phyloP scores from a whole-genome alignment of 2,888 invertebrate species.

The Acheta domesticus region DNA sequence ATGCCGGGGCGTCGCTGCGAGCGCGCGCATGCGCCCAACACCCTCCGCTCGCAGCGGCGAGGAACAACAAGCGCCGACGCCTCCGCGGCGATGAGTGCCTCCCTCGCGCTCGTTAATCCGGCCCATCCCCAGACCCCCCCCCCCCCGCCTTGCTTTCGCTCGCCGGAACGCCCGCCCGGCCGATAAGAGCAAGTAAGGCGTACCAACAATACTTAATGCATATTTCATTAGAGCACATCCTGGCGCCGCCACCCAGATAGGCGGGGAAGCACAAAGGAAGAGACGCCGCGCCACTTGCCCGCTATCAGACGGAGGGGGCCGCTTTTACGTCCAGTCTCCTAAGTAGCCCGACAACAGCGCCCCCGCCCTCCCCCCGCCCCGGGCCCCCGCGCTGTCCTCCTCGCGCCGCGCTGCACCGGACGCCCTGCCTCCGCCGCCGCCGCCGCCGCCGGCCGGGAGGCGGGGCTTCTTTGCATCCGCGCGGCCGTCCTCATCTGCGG shows the following conservation, averaged over 20 bases:
- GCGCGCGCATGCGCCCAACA: neutral
- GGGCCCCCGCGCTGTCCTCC: too few relatives aligned
- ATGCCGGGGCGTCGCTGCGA: neutral
- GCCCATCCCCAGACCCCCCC: neutral
- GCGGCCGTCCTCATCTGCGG: too few relatives aligned
- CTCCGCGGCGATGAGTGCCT: neutral
- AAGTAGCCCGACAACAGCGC: neutral
- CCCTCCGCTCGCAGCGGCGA: neutral
- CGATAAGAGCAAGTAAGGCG: neutral
- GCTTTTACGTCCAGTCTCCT: conserved; percentile 2
- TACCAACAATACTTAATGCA: conserved; percentile 18
- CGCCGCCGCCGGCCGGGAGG: neutral
- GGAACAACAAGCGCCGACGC: neutral
- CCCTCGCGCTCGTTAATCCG: neutral
- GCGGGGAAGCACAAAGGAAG: neutral
- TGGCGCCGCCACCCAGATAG: conserved; percentile 1
- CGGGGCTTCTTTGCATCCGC: neutral
- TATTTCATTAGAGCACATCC: conserved; percentile 18
- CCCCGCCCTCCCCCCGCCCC: too few relatives aligned
- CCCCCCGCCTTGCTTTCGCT: neutral
- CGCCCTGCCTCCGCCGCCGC: neutral
- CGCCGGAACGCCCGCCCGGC: neutral
- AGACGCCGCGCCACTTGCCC: neutral
- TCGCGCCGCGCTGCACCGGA: neutral
- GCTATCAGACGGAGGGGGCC: neutral